phyloP scores from a whole-genome alignment of 2,797 vertebrate species.

The Acipenser transmontanus region DNA sequence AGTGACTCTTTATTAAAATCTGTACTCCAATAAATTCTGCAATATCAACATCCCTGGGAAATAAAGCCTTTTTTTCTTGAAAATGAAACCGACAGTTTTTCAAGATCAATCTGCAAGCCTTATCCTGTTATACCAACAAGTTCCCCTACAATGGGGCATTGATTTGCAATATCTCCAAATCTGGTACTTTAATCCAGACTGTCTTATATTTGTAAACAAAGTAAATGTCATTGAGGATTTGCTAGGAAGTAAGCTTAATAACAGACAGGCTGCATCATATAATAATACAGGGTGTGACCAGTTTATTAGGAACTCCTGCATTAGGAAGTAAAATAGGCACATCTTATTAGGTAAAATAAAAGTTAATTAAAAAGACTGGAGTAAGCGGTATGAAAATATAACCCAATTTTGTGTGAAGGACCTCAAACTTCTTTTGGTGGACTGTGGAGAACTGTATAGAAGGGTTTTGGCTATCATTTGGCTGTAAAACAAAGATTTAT shows the following conservation, averaged over 20 bases:
- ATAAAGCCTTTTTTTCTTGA: slow-evolving; percentile 7
- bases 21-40: not conserved
- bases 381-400: no score
- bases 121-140: slow-evolving; percentile 12
- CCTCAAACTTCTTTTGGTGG: no score
- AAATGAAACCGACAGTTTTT: slow-evolving; percentile 4
- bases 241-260: not conserved
- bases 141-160: slow-evolving; percentile 9
- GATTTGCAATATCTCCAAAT: slow-evolving; percentile 15
- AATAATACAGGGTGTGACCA: no score
- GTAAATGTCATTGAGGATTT: slow-evolving; percentile 3
- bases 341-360: no score
- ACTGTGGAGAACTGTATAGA: no score
- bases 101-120: slow-evolving; percentile 12
- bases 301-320: no score
- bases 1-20: no score
- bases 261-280: not conserved
- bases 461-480: no score
- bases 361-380: no score
- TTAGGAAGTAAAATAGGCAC: no score
- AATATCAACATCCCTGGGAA: not conserved
- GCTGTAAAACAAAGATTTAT: no score
- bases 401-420: no score
- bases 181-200: slow-evolving; percentile 10
- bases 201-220: slow-evolving; percentile 1